Evolutionary conservation across 2,888 invertebrate genomes (phyloP).

Genomic region (Sphinx pinastri): DNA sequence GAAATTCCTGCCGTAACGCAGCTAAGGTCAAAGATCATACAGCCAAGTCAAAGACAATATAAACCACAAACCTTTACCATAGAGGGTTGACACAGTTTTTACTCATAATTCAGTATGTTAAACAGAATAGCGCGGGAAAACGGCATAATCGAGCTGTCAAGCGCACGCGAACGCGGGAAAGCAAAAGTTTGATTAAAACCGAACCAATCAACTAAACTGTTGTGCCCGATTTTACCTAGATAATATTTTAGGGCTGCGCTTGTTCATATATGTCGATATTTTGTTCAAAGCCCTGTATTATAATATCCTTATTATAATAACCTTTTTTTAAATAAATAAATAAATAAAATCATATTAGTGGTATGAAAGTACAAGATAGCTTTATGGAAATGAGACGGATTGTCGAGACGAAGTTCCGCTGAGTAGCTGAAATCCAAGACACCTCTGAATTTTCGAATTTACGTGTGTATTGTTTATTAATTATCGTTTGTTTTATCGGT

Average conservation of each 20-base stretch:
- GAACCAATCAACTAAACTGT: slow-evolving; percentile 40
- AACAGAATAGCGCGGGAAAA: slow-evolving; percentile 41
- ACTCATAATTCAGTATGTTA: slow-evolving; percentile 55
- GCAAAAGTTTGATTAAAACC: slow-evolving; percentile 45
- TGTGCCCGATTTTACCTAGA: slow-evolving; percentile 31
- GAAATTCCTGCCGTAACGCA: too few relatives aligned
- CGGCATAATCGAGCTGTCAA: slow-evolving; percentile 43
- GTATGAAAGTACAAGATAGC: too few relatives aligned
- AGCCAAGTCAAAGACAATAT: neutral
- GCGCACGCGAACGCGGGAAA: slow-evolving; percentile 35
- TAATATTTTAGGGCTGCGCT: slow-evolving; percentile 27
- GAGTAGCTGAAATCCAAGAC: too few relatives aligned
- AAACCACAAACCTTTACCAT: neutral
- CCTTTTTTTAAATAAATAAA: too few relatives aligned
- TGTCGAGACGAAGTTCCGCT: too few relatives aligned
- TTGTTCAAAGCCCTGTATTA: neutral
- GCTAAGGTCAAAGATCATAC: too few relatives aligned
- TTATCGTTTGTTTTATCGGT: too few relatives aligned
- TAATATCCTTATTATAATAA: too few relatives aligned
- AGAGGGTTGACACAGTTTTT: slow-evolving; percentile 49
- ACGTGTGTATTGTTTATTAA: too few relatives aligned
- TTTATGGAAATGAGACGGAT: too few relatives aligned
- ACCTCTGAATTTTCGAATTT: too few relatives aligned
- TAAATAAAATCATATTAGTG: too few relatives aligned
- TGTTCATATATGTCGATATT: neutral